Base-by-base conservation (phyloP, 2,797 vertebrate genomes). In the Macroramphosus scolopax region DNA sequence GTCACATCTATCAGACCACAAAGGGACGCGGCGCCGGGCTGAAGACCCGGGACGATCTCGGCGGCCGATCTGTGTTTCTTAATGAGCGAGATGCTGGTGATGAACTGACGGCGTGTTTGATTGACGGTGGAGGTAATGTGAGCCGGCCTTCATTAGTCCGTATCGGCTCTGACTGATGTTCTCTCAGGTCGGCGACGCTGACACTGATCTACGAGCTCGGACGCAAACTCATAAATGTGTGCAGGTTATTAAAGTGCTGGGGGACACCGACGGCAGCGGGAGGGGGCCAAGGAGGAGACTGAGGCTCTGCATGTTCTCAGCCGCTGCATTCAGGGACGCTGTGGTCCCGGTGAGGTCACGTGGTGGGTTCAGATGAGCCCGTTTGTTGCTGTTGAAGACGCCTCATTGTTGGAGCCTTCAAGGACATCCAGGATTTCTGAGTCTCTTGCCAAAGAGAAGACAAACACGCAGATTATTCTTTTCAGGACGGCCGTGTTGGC, bases 141-240 rank as follows among this genome's bases (percentile, higher is more conserved):
- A 72, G 70, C 68, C 10, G 74, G 48, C 60, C 77, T 75, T 75
- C 77, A 75, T 82, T 77, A 78, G 72, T 47, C 43, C 4, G 17
- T 43, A 69, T 72, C 69, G 63, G 64, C 72, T 74, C 44, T 31
- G 44, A 46, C 52, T 45, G 50, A 68, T 72, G 44, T 44, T 54
- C 58, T 55, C 7, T 31, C 9, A 62, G 63, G 68, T 73, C 51
- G 49, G 17, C n/a, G 2, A 20, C n/a, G 13, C 26, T 61, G 73
- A 81, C 75, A 61, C 53, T 77, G 81, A 81, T 79, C 78, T 58
- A 79, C 56, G 71, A 40, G 60, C 43, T 52, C 26, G 33, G 72
- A 69, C 62, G 16, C 34, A 6, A 44, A 33, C 64, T 79, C 56
- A 63, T 63, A 68, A 68, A 75, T 54, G 75, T 16, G 49, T 20